Base-by-base conservation (phyloP, 2,797 vertebrate species). In the Amphiprion clarkii region DNA sequence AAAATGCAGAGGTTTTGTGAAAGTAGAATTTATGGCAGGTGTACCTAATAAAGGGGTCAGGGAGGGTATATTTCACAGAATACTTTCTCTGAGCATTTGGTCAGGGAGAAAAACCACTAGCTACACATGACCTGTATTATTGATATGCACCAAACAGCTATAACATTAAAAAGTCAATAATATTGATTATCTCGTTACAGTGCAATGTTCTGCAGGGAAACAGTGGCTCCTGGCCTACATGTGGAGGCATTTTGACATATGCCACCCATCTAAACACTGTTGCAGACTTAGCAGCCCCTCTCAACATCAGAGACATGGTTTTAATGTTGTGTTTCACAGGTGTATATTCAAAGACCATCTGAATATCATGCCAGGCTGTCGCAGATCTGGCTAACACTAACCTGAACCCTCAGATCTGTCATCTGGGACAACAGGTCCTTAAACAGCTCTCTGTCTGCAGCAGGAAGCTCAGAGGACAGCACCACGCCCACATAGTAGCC, bases 401-500 rank as follows among this genome's bases (percentile, higher is more conserved):
- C 98, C 97, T 99, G 97, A 44, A 99, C 94, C 84, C 96, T 93
- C 71, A 99, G 96, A 76, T 99, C 97, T 60, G 97, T 98, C 96
- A 99, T 96, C 81, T 98, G 97, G 87, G 96, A 96, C 74, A 99
- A 86, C 29, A 99, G 91, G 85, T 97, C 96, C 78, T 96, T 95
- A 87, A 99, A 99, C 59, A 96, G 90, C 65, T 94, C 93, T 88
- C 95, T 89, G 77, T 97, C 94, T 40, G 94, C 85, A 59, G 91
- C 88, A 46, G 93, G 90, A 75, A 99, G 95, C 70, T 98, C 98
- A 10, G 97, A 95, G 19, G 98, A 99, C 74, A 99, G 87, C 65
- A 99, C 98, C 7, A 99, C 96, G 2, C 98, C 98, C 3, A 99
- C 97, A 0, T 97, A 98, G 63, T 96, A 97, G 23, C 97, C 97